Conservation (phyloP, 92 coral and sea anemone genomes). For the Parazoanthus swiftii region DNA sequence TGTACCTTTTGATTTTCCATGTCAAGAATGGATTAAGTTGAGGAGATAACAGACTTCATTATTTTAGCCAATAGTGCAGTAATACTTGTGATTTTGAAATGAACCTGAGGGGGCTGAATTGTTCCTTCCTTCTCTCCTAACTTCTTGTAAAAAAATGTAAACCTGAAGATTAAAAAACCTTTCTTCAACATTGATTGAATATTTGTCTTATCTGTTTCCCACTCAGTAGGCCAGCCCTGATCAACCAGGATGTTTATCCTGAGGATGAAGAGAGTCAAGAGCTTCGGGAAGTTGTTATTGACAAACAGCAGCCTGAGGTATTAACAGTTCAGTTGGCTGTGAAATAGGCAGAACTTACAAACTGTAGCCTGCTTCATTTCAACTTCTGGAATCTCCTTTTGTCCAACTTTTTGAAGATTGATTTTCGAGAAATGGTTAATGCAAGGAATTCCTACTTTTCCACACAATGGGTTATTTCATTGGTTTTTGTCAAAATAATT, state of each 20-base stretch:
- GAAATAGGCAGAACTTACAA: neutral
- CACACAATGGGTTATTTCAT: too few species aligned
- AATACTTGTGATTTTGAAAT: too few species aligned
- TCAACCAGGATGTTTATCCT: constrained; percentile 37
- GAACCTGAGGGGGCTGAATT: too few species aligned
- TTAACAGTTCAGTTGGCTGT: too few species aligned
- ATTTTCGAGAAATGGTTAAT: neutral
- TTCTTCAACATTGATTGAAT: neutral
- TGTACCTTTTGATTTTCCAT: too few species aligned
- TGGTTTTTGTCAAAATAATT: neutral
- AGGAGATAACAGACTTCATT: too few species aligned
- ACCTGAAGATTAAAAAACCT: neutral
- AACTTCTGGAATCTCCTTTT: neutral
- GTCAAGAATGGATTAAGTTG: too few species aligned
- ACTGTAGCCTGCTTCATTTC: neutral
- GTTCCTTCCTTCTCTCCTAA: too few species aligned
- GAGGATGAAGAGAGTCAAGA: constrained; percentile 70
- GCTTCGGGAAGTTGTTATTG: constrained; percentile 84
- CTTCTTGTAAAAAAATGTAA: too few species aligned
- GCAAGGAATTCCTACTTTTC: neutral
- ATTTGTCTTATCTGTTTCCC: neutral
- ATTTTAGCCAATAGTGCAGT: too few species aligned
- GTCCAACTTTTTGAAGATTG: neutral
- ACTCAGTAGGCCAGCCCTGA: constrained; percentile 6
- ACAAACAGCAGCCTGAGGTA: constrained; percentile 84